Conservation (phyloP, 2,113 vertebrate genomes). For the Phyllostomus hastatus region DNA sequence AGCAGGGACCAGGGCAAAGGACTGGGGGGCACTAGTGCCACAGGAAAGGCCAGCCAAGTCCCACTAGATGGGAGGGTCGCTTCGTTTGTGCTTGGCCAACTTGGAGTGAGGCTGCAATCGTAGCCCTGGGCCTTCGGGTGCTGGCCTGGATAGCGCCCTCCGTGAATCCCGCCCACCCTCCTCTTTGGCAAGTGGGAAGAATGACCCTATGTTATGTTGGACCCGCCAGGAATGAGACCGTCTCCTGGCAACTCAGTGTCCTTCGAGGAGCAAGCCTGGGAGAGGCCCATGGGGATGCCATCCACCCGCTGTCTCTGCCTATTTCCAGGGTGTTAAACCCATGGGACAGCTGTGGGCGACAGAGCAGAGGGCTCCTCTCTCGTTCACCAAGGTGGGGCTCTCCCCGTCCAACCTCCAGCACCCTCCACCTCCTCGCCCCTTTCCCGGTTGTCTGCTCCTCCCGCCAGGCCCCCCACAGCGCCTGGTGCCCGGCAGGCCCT, state of each 20-base stretch:
- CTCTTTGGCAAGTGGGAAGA: background rate
- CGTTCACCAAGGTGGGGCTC: background rate
- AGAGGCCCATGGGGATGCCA: background rate
- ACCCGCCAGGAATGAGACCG: background rate
- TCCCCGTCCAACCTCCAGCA: background rate
- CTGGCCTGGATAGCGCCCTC: background rate
- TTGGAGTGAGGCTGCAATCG: background rate
- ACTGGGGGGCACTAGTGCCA: background rate
- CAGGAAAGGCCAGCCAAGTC: background rate
- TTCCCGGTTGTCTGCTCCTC: background rate
- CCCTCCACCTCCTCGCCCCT: background rate
- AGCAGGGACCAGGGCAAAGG: background rate
- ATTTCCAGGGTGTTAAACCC: background rate
- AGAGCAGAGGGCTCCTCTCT: background rate
- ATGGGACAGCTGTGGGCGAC: background rate
- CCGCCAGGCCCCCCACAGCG: background rate
- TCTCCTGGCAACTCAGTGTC: slow-evolving; percentile 37
- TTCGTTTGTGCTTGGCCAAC: background rate
- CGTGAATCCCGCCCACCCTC: background rate
- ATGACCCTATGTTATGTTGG: background rate
- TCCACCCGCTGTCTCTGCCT: background rate
- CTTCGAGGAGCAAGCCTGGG: background rate
- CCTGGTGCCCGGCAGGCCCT: background rate
- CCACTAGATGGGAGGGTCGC: background rate
- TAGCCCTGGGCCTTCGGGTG: background rate